Percentiles rank a stretch among this genome's conserved stretches.
Evolutionary conservation across 2,888 invertebrate species (phyloP).

Genomic region (Notodonta dromedarius): DNA sequence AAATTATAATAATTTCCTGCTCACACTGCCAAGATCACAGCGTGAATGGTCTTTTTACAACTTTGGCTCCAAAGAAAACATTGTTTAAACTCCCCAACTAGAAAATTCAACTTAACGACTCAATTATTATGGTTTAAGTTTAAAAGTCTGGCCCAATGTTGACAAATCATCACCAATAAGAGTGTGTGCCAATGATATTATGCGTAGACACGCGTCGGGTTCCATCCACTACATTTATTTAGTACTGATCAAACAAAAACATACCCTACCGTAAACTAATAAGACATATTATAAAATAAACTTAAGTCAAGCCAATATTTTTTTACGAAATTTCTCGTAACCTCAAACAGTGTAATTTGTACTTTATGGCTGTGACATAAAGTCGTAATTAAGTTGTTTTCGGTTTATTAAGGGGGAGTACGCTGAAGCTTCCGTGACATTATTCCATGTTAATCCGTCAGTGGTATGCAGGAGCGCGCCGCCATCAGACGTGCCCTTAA

Average conservation of each 20-base stretch:
- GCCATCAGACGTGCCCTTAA: slow-evolving; percentile 56
- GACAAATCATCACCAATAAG: slow-evolving; percentile 76
- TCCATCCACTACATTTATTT: slow-evolving; percentile 46
- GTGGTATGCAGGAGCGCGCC: slow-evolving; percentile 67
- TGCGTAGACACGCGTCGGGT: slow-evolving; percentile 75
- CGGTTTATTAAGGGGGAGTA: slow-evolving; percentile 64
- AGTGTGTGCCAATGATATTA: slow-evolving; percentile 78
- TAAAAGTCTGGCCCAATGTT: slow-evolving; percentile 50
- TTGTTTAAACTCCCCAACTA: slow-evolving; percentile 21
- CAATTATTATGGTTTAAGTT: slow-evolving; percentile 38
- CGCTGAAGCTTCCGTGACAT: slow-evolving; percentile 61
- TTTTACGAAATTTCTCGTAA: slow-evolving; percentile 34
- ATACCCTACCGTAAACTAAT: slow-evolving; percentile 23
- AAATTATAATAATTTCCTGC: slow-evolving; percentile 42
- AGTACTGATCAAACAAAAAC: slow-evolving; percentile 23
- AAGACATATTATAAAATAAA: slow-evolving; percentile 30
- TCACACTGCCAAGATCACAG: slow-evolving; percentile 52
- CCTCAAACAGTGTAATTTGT: slow-evolving; percentile 30
- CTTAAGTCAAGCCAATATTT: slow-evolving; percentile 22
- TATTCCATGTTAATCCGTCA: slow-evolving; percentile 69
- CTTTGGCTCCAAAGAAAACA: slow-evolving; percentile 59
- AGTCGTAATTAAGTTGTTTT: slow-evolving; percentile 51
- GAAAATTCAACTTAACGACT: slow-evolving; percentile 24
- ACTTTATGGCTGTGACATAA: slow-evolving; percentile 45
- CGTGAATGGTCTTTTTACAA: slow-evolving; percentile 66